Evolutionary conservation across 2,113 vertebrate species (phyloP), one percentile per base, ranked within the genome.

Genomic region (Rhadina sibilatrix): DNA sequence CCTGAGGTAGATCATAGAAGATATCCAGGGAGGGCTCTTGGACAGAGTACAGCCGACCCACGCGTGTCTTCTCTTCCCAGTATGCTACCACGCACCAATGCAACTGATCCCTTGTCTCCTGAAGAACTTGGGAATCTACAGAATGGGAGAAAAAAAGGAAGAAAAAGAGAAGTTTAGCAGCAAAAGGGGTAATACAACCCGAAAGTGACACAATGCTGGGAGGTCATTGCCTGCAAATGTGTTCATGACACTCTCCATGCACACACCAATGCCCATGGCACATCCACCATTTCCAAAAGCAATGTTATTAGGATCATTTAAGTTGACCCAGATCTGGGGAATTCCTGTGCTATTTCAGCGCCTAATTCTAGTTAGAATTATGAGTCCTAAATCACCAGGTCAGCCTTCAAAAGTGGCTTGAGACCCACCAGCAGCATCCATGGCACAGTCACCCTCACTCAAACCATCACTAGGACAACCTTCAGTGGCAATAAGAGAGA

Each of bases 1-100:
- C 99, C 98, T 99, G 99, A 99, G 99, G 99, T 99, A 99, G 99
- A 99, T 99, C 99, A 78, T 99, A 99, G 98, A 99, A 99, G 98
- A 99, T 99, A 97, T 99, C 99, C 99, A 99, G 98, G 97, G 99
- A 99, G 90, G 99, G 98, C 98, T 99, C 99, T 98, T 99, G 99
- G 98, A 99, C 99, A 84, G 99, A 99, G 97, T 99, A 99, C 97
- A 99, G 99, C 97, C 99, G 99, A 87, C 99, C 99, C 31, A 99
- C 99, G 1, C 99, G 98, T 0, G 98, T 99, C 97, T 99, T 99
- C 98, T 99, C 99, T 98, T 99, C 99, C 99, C 99, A 99, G 98
- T 99, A 99, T 87, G 99, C 99, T 99, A 99, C 99, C 99, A 97
- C 6, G 71, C 99, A 99, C 99, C 99, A 99, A 98, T 99, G 99